Conservation (phyloP, 2,888 invertebrate genomes). For the Noctua fimbriata region DNA sequence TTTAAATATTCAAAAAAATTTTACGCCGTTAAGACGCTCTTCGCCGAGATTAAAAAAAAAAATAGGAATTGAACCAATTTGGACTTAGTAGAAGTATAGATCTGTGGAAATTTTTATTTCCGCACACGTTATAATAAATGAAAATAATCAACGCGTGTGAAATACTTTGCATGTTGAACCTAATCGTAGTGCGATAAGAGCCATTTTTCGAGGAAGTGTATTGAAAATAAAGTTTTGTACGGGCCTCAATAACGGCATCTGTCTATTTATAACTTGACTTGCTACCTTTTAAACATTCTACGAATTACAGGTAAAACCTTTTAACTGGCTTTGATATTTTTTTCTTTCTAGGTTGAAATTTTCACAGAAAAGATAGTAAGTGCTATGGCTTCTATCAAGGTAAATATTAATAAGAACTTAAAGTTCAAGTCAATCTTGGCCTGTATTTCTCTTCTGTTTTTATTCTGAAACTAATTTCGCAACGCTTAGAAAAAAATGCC, state of each 20-base stretch:
- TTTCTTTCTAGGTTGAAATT: not conserved
- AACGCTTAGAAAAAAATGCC: slow-evolving; percentile 4
- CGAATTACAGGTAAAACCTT: not conserved
- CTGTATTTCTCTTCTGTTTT: not conserved
- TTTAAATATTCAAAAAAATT: too few species aligned
- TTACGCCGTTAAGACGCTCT: too few species aligned
- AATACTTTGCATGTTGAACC: too few species aligned
- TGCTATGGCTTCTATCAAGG: too few species aligned
- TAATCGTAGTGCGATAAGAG: too few species aligned
- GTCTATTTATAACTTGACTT: not conserved
- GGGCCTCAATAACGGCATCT: not conserved
- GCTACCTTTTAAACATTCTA: not conserved
- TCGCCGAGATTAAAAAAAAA: too few species aligned
- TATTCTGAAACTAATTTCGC: slow-evolving; percentile 5
- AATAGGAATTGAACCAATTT: too few species aligned
- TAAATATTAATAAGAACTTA: not conserved
- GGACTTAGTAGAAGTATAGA: too few species aligned
- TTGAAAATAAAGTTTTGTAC: not conserved
- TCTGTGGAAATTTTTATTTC: too few species aligned
- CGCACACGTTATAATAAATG: too few species aligned
- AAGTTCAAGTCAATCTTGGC: not conserved
- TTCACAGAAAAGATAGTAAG: not conserved
- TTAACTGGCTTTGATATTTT: not conserved
- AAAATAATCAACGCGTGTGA: too few species aligned
- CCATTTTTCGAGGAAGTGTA: too few species aligned